Evolutionary conservation across 2,113 vertebrate genomes (phyloP), one percentile per base, ranked within the genome.

Genomic region (Prunella himalayana): DNA sequence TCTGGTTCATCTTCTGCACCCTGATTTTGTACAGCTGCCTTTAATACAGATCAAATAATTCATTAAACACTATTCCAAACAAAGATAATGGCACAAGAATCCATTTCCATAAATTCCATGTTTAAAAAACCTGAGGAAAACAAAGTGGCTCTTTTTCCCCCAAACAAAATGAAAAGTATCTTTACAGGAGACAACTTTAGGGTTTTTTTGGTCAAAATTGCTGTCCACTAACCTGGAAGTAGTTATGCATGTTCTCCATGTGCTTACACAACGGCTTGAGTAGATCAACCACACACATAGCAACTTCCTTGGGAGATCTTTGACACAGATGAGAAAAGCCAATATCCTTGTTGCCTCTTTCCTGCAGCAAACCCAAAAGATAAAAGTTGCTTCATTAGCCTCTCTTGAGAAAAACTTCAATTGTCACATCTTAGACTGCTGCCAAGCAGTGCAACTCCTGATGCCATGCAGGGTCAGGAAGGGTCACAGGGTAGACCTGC

Each of bases 231-330:
- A 99, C 99, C 99, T 99, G 99, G 86, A 99, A 99, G 75, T 99
- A 98, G 97, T 99, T 99, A 97, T 99, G 99, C 96, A 98, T 99
- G 95, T 99, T 99, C 97, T 99, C 99, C 97, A 99, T 97, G 92
- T 99, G 99, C 92, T 97, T 98, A 97, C 99, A 99, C 90, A 99
- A 96, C 2, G 98, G 97, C 16, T 98, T 98, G 70, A 99, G 94
- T 84, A 99, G 97, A 39, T 98, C 95, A 33, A 99, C 84, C 39
- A 98, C 97, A 80, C 23, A 98, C 10, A 56, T 37, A 37, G 97
- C 98, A 17, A 99, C 95, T 75, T 99, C 98, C 88, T 97, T 98
- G 37, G 98, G 88, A 61, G 98, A 98, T 90, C 85, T 98, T 97
- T 99, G 99, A 73, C 98, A 98, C 44, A 99, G 98, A 94, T 99